Evolutionary conservation across 1,140 invertebrate genomes (phyloP).

Genomic region (Ooceraea biroi): DNA sequence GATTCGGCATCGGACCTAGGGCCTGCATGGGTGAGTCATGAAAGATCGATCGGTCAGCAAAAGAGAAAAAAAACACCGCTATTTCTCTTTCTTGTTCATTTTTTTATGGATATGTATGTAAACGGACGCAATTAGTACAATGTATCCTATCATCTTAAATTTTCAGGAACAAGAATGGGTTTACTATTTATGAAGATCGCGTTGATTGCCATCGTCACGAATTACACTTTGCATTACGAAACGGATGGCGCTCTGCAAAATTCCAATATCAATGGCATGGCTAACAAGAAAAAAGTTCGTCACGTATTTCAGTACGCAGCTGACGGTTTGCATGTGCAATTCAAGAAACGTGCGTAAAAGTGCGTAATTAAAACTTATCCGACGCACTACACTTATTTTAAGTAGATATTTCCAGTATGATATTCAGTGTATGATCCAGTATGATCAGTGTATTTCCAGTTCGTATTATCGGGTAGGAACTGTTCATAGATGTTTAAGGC

Average conservation of each 20-base stretch:
- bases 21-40: conserved; percentile 76
- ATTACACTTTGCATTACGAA: conserved; percentile 81
- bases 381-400: not conserved
- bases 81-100: not conserved
- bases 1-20: conserved; percentile 79
- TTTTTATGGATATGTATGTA: not conserved
- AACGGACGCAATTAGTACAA: not conserved
- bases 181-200: conserved; percentile 89
- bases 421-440: no score
- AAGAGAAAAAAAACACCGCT: conserved; percentile 14
- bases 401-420: not conserved
- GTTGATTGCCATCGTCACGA: conserved; percentile 84
- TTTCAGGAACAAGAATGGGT: conserved; percentile 88
- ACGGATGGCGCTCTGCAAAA: no score
- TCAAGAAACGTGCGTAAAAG: conserved; percentile 67
- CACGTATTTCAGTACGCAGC: conserved; percentile 73
- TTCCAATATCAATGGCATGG: no score
- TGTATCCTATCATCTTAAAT: conserved; percentile 29
- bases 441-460: conserved; percentile 25
- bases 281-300: conserved; percentile 53
- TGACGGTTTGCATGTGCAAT: conserved; percentile 71
- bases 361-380: no score
- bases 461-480: conserved; percentile 27
- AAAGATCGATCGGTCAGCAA: not conserved
- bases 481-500: conserved; percentile 16